Base-by-base conservation (phyloP, 2,113 vertebrate genomes). In the Corvus cornix region DNA sequence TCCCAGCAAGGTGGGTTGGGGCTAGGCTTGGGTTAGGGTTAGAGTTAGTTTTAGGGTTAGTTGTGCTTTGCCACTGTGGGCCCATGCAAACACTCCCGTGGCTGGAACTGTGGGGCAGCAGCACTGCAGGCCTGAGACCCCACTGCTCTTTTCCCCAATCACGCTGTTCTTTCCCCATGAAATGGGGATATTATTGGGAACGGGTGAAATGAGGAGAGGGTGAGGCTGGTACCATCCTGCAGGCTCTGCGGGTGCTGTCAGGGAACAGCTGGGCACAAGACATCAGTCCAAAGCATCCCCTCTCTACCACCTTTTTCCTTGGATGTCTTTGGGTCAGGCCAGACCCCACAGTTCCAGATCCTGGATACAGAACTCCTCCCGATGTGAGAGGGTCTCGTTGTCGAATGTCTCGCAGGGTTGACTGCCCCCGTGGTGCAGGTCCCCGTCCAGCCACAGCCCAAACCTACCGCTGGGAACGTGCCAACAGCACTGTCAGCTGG, bases 331-430 rank as follows among this genome's bases (percentile, higher is more conserved):
- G 49, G 11, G 37, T 91, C 98, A 99, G 92, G 91, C 92, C 78
- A 98, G 97, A 58, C 97, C 98, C 99, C 99, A 99, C 60, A 99
- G 98, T 92, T 99, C 99, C 58, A 99, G 96, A 26, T 98, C 97
- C 89, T 95, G 97, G 39, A 99, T 28, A 7, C 95, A 97, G 93
- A 99, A 99, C 90, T 99, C 98, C 37, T 99, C 98, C 27, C 86
- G 96, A 16, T 96, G 73, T 7, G 99, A 98, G 37, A 99, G 98
- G 6, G 97, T 98, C 27, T 97, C 97, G 1, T 99, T 99, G 97
- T 97, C 89, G 66, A 99, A 99, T 22, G 99, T 99, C 3, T 98
- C 97, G 15, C 99, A 99, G 82, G 97, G 97, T 9, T 98, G 98
- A 89, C 99, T 99, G 62, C 98, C 98, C 2, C 99, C 98, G 0